Evolutionary conservation across 2,888 invertebrate genomes (phyloP).

Genomic region (Dolichomitus sp.): DNA sequence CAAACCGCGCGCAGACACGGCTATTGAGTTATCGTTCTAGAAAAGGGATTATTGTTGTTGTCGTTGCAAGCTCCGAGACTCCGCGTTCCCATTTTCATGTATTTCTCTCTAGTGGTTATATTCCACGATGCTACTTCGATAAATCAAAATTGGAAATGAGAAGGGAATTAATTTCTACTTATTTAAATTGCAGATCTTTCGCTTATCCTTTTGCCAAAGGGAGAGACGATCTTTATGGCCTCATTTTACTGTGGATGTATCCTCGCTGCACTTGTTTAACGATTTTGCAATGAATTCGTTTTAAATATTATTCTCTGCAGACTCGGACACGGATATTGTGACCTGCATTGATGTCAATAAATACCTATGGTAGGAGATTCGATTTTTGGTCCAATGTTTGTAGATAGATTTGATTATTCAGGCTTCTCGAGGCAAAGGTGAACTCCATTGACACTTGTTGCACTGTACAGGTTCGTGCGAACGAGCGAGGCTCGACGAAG

Average conservation of each 20-base stretch:
- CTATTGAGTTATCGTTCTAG: conserved; percentile 60
- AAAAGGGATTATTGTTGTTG: conserved; percentile 65
- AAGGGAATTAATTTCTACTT: conserved; percentile 57
- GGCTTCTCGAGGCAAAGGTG: conserved; percentile 40
- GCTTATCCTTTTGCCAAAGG: conserved; percentile 56
- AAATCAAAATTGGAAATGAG: conserved; percentile 67
- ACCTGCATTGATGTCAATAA: neutral
- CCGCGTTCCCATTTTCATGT: conserved; percentile 12
- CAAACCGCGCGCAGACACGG: conserved; percentile 47
- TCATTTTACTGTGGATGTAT: conserved; percentile 16
- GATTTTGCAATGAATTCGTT: conserved; percentile 10
- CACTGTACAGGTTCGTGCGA: conserved; percentile 47
- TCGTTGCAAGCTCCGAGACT: conserved; percentile 40
- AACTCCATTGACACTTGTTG: conserved; percentile 60
- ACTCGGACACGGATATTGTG: neutral
- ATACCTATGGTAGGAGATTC: neutral
- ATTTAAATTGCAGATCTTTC: conserved; percentile 62
- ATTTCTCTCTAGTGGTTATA: conserved; percentile 1
- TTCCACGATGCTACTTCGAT: conserved; percentile 41
- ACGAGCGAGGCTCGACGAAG: conserved; percentile 24
- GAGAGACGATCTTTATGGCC: conserved; percentile 1
- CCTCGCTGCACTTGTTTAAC: neutral
- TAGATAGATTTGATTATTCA: neutral
- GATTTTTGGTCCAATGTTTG: neutral
- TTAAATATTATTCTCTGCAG: neutral